Evolutionary conservation across 2,113 vertebrate species (phyloP), one percentile per base, ranked within the genome.

Genomic region (Salvelinus alpinus): DNA sequence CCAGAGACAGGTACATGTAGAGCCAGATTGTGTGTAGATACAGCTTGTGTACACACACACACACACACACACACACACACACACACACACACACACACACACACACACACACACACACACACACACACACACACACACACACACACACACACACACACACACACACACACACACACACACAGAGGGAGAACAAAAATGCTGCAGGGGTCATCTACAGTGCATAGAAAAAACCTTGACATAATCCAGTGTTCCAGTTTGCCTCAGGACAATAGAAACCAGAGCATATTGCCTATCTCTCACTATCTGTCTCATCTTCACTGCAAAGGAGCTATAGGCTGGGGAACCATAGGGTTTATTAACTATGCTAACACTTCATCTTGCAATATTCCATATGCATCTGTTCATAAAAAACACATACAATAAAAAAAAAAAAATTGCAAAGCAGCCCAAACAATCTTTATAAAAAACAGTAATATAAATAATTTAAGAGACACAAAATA

Each of bases 151-250:
- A 11, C 31, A 59, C 24, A 34, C 22, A 5, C 5, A 7, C 31
- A 68, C 66, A 68, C 31, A 38, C 31, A 1, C 31, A 59, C 24
- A 71, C 75, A 84, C 31, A 34, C 72, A 25, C 38, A 54, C 67
- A 71, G 72, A 80, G 64, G 75, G 65, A 84, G 62, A 71, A 29
- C 74, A 74, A 68, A 25, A 9, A 44, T 80, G 72, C 60, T 65
- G 79, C 64, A 74, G 71, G 64, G 73, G 70, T 85, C 79, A 25
- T 78, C 51, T 81, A 80, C 85, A 79, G 85, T 92, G 89, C 90
- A 91, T 88, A 87, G 84, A 89, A 84, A 85, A 86, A 79, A 69
- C 80, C 74, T 78, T 79, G 79, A 83, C 80, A 71, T 65, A 79
- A 66, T 29, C 18, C 64, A 65, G 22, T 83, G 80, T 76, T 81